Evolutionary conservation across 2,113 vertebrate species (phyloP).

Genomic region (Gila orcuttii): DNA sequence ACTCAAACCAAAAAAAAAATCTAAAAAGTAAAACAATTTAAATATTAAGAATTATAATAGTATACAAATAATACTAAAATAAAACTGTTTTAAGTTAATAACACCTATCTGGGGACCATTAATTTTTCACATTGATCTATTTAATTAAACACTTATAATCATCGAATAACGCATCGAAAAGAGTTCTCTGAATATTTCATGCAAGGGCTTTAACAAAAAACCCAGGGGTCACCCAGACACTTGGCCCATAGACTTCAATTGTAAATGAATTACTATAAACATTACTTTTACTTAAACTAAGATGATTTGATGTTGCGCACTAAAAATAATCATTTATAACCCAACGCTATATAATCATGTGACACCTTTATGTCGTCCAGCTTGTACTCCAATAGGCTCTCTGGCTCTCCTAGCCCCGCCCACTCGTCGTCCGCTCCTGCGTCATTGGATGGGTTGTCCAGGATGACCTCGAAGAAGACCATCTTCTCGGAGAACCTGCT

Average conservation of each 20-base stretch:
- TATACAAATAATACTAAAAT: background rate
- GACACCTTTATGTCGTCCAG: constrained; percentile 88
- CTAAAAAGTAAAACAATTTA: background rate
- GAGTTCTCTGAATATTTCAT: background rate
- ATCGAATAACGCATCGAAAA: no score
- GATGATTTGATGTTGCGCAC: background rate
- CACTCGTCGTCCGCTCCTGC: constrained; percentile 79
- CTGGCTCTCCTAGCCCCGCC: constrained; percentile 80
- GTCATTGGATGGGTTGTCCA: constrained; percentile 71
- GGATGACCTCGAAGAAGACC: constrained; percentile 90
- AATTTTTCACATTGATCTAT: no score
- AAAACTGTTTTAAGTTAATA: background rate
- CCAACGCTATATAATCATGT: background rate
- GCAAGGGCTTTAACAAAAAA: background rate
- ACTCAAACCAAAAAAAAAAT: background rate
- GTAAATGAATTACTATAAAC: no score
- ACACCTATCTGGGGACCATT: no score
- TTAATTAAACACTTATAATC: no score
- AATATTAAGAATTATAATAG: background rate
- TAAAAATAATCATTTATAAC: background rate
- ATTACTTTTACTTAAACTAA: background rate
- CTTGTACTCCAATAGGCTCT: constrained; percentile 86
- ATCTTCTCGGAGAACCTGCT: constrained; percentile 90
- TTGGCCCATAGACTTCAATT: no score
- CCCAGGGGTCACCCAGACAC: background rate